phyloP scores from a whole-genome alignment of 2,797 vertebrate genomes.

The Pseudomugil gertrudae region DNA sequence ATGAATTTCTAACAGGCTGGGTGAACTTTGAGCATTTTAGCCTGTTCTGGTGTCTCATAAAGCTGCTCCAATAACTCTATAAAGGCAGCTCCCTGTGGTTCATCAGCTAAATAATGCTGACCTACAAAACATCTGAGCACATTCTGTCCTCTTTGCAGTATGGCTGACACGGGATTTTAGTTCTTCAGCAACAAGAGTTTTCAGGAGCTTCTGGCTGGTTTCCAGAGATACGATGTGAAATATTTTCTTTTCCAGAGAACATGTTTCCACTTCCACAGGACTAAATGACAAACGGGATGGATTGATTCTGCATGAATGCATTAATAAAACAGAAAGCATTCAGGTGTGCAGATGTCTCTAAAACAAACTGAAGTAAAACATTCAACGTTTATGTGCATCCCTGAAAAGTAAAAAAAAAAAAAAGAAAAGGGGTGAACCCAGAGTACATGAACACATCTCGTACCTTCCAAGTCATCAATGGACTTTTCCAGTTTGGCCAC shows the following conservation, averaged over 20 bases:
- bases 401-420: neutral
- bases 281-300: constrained; percentile 14
- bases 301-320: constrained; percentile 15
- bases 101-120: constrained; percentile 39
- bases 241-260: constrained; percentile 37
- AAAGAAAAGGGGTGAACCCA: neutral
- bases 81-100: constrained; percentile 40
- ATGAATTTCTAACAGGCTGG: constrained; percentile 33
- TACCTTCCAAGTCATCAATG: constrained; percentile 99
- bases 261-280: constrained; percentile 26
- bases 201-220: constrained; percentile 41
- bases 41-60: constrained; percentile 34
- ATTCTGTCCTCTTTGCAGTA: constrained; percentile 51
- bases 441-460: constrained; percentile 15
- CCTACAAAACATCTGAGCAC: constrained; percentile 48
- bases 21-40: constrained; percentile 40
- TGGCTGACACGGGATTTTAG: constrained; percentile 22
- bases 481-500: constrained; percentile 98
- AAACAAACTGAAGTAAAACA: neutral
- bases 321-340: constrained; percentile 1
- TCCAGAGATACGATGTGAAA: constrained; percentile 38
- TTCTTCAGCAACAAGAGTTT: constrained; percentile 41
- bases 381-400: neutral
- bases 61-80: constrained; percentile 37
- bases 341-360: neutral